Conservation (phyloP, 1,140 invertebrate genomes). For the Druon quercuslanigerum region DNA sequence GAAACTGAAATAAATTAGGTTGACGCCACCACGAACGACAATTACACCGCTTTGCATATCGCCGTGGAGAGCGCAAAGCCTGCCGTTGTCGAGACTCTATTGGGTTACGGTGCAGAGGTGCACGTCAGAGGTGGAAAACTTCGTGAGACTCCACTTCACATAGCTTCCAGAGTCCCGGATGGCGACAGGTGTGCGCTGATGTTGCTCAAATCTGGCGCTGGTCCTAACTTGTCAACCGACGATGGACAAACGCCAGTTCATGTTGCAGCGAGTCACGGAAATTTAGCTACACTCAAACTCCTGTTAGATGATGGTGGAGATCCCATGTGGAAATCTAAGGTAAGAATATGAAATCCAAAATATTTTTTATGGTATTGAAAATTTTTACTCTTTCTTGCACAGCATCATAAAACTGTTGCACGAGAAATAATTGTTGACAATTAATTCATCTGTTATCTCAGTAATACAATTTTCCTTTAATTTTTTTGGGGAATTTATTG, state of each 20-base stretch:
- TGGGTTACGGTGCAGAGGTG: conserved; percentile 97
- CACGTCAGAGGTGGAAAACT: conserved; percentile 93
- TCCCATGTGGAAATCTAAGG: conserved; percentile 92
- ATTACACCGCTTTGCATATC: conserved; percentile 98
- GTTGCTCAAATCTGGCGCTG: conserved; percentile 97
- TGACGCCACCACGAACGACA: conserved; percentile 84
- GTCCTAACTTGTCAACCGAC: conserved; percentile 93
- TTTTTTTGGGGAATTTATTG: too few species aligned
- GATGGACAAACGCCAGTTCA: conserved; percentile 97
- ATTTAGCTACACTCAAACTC: conserved; percentile 88
- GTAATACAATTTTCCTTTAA: too few species aligned
- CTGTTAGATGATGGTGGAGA: conserved; percentile 94
- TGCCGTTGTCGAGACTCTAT: conserved; percentile 94
- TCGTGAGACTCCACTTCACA: conserved; percentile 95
- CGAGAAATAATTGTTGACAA: too few species aligned
- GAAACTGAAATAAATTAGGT: conserved; percentile 53
- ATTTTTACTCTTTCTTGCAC: not conserved
- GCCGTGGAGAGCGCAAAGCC: conserved; percentile 98
- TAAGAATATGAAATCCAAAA: conserved; percentile 65
- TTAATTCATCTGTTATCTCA: too few species aligned
- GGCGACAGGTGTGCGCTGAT: conserved; percentile 98
- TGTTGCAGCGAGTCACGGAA: conserved; percentile 92
- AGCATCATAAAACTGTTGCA: not conserved
- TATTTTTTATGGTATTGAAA: not conserved
- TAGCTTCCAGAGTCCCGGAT: conserved; percentile 93